Evolutionary conservation across 2,888 invertebrate genomes (phyloP), one percentile per base, ranked within the genome.

Genomic region (Charanyca ferruginea): DNA sequence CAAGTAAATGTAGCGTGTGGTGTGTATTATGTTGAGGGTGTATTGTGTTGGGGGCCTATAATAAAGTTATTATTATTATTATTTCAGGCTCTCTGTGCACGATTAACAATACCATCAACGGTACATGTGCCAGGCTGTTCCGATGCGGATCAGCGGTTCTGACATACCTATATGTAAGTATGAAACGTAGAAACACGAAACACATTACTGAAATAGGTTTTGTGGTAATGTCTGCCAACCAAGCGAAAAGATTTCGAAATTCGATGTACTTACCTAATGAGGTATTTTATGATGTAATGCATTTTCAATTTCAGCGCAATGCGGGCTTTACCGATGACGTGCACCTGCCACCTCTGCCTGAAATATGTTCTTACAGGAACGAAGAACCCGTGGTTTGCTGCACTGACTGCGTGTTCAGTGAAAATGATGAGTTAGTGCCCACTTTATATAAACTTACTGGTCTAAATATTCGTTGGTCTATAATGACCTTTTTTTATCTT

Each of bases 111-210:
- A 16, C 1, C 18, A 11, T 20, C 11, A 66, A 47, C 6, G 65
- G 65, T 6, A 66, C 69, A 4, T 66, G 65, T 28, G 68, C 32
- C 3, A 45, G 69, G 9, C 38, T 66, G 4, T 68, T 20, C 28
- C 28, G 58, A 8, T 66, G 65, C 16, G 57, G 35, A 20, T 66
- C 65, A 6, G 69, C 65, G 28, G 45, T 55, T 22, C 16, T 66
- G 7, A 66, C 45, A 3, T 68, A 66, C n/a, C 65, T 66, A 4
- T 66, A 66, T 32, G 65, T 66, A 13, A 66, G 69, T 66, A 28
- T 23, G 11, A 0, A 3, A 9, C 32, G 32, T 32, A 11, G 11
- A 32, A 32, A 32, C 11, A 32, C 32, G 32, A 9, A 32, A 28
- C 8, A 7, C 28, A 32, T 32, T 32, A 32, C 32, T 2, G 32